Evolutionary conservation across 1,140 invertebrate genomes (phyloP).

Genomic region (Drosophila seguyi): DNA sequence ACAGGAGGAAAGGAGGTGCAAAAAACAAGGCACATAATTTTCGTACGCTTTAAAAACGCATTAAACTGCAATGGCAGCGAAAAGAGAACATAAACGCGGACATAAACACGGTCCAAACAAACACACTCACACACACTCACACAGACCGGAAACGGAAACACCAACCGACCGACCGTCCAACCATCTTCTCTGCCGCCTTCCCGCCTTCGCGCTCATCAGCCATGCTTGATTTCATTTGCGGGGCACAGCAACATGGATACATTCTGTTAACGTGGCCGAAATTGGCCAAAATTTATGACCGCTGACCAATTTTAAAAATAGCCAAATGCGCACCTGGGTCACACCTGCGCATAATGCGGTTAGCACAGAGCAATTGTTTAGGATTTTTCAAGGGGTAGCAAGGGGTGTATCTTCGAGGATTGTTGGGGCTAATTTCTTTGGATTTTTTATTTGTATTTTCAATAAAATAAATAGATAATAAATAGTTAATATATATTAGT

Average conservation of each 20-base stretch:
- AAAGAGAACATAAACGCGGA: constrained; percentile 43
- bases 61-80: constrained; percentile 60
- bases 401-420: not conserved
- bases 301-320: constrained; percentile 81
- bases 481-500: not conserved
- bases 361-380: constrained; percentile 37
- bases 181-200: not conserved
- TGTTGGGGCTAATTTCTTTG: not conserved
- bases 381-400: constrained; percentile 5
- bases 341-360: constrained; percentile 82
- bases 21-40: constrained; percentile 48
- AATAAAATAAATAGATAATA: not conserved
- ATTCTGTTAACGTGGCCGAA: constrained; percentile 27
- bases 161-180: not conserved
- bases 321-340: constrained; percentile 76
- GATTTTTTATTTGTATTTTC: not conserved
- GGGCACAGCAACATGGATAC: constrained; percentile 23
- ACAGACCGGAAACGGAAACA: constrained; percentile 21
- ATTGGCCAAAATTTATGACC: constrained; percentile 67
- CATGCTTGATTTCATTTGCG: constrained; percentile 56
- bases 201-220: constrained; percentile 13
- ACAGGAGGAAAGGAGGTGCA: not conserved
- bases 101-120: constrained; percentile 37
- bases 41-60: constrained; percentile 59
- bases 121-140: not conserved